Conservation (phyloP, 2,113 vertebrate genomes). For the Fulica atra region DNA sequence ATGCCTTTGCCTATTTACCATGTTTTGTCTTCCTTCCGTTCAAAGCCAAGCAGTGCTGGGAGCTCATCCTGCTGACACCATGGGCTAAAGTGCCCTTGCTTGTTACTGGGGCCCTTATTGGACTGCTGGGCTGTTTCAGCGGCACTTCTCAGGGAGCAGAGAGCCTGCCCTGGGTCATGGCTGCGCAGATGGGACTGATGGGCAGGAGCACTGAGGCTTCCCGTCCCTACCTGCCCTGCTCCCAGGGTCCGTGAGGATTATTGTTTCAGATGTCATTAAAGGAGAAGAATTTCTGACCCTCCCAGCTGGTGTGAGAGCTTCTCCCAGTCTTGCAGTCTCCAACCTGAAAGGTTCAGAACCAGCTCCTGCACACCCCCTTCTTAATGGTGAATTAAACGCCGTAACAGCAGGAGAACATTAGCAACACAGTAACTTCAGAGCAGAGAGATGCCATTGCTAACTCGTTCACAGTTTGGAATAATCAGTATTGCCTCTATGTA, state of each 20-base stretch:
- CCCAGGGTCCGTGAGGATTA: not conserved
- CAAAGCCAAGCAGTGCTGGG: not conserved
- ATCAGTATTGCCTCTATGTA: not conserved
- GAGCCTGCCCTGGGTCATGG: not conserved
- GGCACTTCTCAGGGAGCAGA: not conserved
- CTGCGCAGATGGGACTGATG: accelerated
- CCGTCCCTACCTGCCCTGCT: not conserved
- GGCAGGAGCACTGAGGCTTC: not conserved
- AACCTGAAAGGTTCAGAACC: not conserved
- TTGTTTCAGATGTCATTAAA: not conserved
- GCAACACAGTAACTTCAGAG: not conserved
- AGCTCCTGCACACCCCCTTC: not conserved
- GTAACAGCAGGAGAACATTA: not conserved
- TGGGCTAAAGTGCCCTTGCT: accelerated
- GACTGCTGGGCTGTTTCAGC: not conserved
- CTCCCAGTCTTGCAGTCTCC: not conserved
- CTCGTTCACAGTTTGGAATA: not conserved
- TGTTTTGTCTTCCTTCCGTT: not conserved
- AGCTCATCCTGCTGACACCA: not conserved
- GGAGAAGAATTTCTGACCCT: not conserved
- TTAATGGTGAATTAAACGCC: not conserved
- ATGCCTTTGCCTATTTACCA: not conserved
- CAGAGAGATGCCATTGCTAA: not conserved
- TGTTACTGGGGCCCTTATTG: not conserved
- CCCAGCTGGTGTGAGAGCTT: not conserved